These are phyloP conservation scores for Vespertilio murinus DNA, from an alignment of 2,797 vertebrate genomes.

Conservation along the genomic window DNA sequence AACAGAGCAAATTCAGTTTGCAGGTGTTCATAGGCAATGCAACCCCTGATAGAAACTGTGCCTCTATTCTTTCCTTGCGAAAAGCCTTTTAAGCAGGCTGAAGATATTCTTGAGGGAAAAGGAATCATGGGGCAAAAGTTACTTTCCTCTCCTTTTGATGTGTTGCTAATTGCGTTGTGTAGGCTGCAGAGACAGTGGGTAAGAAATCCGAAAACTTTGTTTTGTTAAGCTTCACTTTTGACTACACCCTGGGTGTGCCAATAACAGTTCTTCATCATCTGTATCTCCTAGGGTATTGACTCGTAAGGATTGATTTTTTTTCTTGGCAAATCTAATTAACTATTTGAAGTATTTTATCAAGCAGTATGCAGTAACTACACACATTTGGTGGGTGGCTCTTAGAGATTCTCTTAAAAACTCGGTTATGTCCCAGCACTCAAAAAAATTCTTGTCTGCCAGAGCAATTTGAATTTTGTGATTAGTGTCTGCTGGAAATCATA, in stretches of 20 bases:
- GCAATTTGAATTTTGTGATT: slow-evolving; percentile 98
- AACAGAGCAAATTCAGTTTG: slow-evolving; percentile 83
- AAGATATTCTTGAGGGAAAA: slow-evolving; percentile 80
- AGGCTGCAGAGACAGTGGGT: slow-evolving; percentile 65
- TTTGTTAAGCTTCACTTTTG: slow-evolving; percentile 79
- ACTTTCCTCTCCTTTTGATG: slow-evolving; percentile 72
- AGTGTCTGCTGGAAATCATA: slow-evolving; percentile 95
- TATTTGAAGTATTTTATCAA: slow-evolving; percentile 86
- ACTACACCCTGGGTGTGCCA: slow-evolving; percentile 72
- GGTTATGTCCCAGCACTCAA: slow-evolving; percentile 84
- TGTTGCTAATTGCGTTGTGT: slow-evolving; percentile 80
- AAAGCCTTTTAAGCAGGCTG: slow-evolving; percentile 80
- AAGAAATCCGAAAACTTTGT: slow-evolving; percentile 73
- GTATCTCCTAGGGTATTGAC: slow-evolving; percentile 76
- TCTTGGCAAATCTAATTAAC: slow-evolving; percentile 86
- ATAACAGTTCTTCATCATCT: slow-evolving; percentile 75
- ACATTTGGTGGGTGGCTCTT: slow-evolving; percentile 84
- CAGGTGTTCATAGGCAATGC: slow-evolving; percentile 74
- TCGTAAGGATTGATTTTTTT: slow-evolving; percentile 81
- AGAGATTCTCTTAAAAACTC: slow-evolving; percentile 83
- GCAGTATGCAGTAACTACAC: slow-evolving; percentile 80
- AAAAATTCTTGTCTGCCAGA: slow-evolving; percentile 91
- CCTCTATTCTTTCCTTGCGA: slow-evolving; percentile 78
- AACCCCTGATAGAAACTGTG: slow-evolving; percentile 59
- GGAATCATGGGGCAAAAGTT: slow-evolving; percentile 79